A percentile compares a stretch with the other conserved stretches of the same genome.
phyloP scores from a whole-genome alignment of 2,113 vertebrate species.

The Tyto alba region DNA sequence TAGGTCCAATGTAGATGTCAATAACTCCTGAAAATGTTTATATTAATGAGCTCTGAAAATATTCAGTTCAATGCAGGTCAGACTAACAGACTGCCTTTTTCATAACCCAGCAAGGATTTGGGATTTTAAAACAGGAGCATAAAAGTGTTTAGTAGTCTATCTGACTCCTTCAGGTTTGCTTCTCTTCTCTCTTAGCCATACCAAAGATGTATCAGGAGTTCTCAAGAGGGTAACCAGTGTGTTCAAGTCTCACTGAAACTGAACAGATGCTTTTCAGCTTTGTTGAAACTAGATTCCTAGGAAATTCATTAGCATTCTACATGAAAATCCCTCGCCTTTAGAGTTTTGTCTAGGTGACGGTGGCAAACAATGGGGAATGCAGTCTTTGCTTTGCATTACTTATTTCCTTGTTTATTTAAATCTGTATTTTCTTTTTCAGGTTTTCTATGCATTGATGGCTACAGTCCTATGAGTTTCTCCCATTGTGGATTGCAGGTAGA shows the following conservation, averaged over 20 bases:
- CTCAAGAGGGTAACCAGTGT: not conserved
- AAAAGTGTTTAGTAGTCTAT: not conserved
- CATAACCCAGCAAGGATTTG: not conserved
- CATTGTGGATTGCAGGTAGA: not conserved
- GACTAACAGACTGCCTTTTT: not conserved
- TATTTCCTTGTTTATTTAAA: not conserved
- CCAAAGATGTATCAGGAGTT: not conserved
- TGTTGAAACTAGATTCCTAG: not conserved
- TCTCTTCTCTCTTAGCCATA: not conserved
- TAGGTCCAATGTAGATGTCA: not conserved
- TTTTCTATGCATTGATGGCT: not conserved
- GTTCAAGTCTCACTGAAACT: not conserved
- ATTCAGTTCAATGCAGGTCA: not conserved
- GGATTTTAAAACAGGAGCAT: not conserved
- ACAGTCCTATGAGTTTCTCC: not conserved
- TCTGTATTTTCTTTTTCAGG: not conserved
- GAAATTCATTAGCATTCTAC: conserved; percentile 29
- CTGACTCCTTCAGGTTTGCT: not conserved
- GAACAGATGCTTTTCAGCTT: conserved; percentile 8
- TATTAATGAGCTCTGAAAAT: not conserved
- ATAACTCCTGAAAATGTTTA: not conserved
- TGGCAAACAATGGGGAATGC: not conserved
- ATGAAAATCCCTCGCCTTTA: not conserved
- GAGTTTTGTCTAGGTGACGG: not conserved
- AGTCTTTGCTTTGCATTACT: not conserved